phyloP scores from a whole-genome alignment of 2,888 invertebrate genomes.

The Silvanus unidentatus region DNA sequence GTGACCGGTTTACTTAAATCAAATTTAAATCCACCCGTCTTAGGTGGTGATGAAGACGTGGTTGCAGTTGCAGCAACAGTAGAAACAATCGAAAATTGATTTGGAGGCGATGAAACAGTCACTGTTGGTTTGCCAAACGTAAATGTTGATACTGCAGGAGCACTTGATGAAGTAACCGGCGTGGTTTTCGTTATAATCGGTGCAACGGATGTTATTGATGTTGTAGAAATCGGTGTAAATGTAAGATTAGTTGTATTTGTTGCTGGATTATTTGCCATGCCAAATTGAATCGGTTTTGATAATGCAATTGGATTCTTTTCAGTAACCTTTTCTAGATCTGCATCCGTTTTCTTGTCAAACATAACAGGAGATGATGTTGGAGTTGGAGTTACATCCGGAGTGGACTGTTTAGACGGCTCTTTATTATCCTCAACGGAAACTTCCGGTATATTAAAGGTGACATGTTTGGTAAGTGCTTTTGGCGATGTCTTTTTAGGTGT shows the following conservation, averaged over 20 bases:
- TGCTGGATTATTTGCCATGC: neutral
- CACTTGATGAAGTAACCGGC: too few relatives aligned
- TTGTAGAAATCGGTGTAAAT: neutral
- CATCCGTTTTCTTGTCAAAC: neutral
- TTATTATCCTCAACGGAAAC: constrained; percentile 4
- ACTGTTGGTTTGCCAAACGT: too few relatives aligned
- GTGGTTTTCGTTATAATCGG: too few relatives aligned
- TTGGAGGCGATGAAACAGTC: too few relatives aligned
- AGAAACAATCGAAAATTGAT: too few relatives aligned
- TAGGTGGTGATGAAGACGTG: constrained; percentile 15
- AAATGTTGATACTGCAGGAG: too few relatives aligned
- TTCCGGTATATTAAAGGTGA: constrained; percentile 33
- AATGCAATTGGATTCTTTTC: too few relatives aligned
- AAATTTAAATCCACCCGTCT: constrained; percentile 35
- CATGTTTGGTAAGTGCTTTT: constrained; percentile 31
- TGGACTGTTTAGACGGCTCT: neutral
- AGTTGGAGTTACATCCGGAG: constrained; percentile 7
- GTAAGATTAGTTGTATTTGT: neutral
- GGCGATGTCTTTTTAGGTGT: constrained; percentile 27
- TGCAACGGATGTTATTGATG: constrained; percentile 2
- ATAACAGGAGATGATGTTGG: constrained; percentile 14
- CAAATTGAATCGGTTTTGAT: too few relatives aligned
- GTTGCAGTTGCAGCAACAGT: neutral
- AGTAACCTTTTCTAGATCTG: neutral
- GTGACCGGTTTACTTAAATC: constrained; percentile 24